Evolutionary conservation across 2,113 vertebrate genomes (phyloP).

Genomic region (Forbesichthys papilliferus): DNA sequence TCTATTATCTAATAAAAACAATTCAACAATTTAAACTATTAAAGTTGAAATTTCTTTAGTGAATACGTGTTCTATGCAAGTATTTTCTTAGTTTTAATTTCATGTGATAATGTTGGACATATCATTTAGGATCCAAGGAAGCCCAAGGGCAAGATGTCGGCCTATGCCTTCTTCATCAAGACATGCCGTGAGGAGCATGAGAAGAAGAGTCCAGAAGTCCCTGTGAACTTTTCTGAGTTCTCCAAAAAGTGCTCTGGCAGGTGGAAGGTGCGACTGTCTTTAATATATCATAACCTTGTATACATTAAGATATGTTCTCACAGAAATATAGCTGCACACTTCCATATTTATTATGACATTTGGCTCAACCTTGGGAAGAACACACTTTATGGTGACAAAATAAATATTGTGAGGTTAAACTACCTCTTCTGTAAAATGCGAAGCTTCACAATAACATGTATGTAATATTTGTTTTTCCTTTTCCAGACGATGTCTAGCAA

Average conservation of each 20-base stretch:
- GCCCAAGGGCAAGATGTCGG: conserved; percentile 90
- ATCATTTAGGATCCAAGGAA: conserved; percentile 80
- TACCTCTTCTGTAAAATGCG: no score
- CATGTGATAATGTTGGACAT: neutral
- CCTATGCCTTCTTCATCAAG: conserved; percentile 89
- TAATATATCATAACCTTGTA: no score
- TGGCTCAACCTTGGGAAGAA: no score
- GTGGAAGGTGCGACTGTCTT: conserved; percentile 73
- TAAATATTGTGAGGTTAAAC: no score
- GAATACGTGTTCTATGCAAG: no score
- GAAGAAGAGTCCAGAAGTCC: conserved; percentile 86
- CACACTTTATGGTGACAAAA: no score
- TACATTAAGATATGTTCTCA: no score
- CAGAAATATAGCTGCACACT: no score
- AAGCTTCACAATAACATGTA: neutral
- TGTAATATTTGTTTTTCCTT: conserved; percentile 8
- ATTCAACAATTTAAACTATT: no score
- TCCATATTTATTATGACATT: no score
- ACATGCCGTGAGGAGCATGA: conserved; percentile 88
- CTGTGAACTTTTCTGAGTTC: conserved; percentile 88
- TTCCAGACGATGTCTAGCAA: conserved; percentile 84
- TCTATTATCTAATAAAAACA: no score
- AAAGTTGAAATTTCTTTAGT: no score
- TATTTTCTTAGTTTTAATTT: neutral
- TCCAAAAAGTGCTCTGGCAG: conserved; percentile 88